Evolutionary conservation across 2,888 invertebrate genomes (phyloP), one percentile per base, ranked within the genome.

Genomic region (Onchidella celtica): DNA sequence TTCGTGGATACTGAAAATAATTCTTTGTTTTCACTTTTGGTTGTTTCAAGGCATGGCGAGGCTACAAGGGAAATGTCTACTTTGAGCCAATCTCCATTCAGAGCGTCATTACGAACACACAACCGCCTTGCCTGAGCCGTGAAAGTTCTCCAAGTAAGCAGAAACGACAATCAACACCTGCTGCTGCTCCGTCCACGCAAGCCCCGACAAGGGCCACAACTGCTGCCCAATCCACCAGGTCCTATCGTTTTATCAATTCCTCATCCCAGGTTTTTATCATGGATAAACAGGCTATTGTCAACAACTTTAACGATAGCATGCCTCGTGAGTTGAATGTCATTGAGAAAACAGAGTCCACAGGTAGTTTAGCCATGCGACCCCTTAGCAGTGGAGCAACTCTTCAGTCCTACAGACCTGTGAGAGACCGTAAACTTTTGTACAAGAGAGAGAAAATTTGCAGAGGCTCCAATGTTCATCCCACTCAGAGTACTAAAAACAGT

Each of bases 11-110:
- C n/a, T n/a, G n/a, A n/a, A n/a, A n/a, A n/a, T n/a, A n/a, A n/a
- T n/a, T n/a, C n/a, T n/a, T n/a, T n/a, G n/a, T n/a, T n/a, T n/a
- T n/a, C n/a, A n/a, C n/a, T n/a, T n/a, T n/a, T n/a, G n/a, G n/a
- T n/a, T n/a, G n/a, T n/a, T n/a, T n/a, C n/a, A n/a, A 93, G 93
- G 93, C 91, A 27, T 93, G 93, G 93, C 85, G 90, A 76, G 93
- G 93, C 57, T 93, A 92, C 86, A 86, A 91, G 86, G 93, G 93
- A 32, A 92, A 93, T 83, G 88, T 93, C 11, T 93, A 93, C 83
- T 93, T 93, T 86, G 90, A 92, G 76, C 93, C 93, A 29, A 91
- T 93, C 70, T 79, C 85, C 21, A 89, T 91, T 17, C 85, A 87
- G 32, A 86, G 83, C 11, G 77, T 85, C 61, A 47, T 36, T 9